These are phyloP conservation scores for Mastomys natalensis DNA, from an alignment of 2,113 vertebrate genomes.

Conservation along the genomic window DNA sequence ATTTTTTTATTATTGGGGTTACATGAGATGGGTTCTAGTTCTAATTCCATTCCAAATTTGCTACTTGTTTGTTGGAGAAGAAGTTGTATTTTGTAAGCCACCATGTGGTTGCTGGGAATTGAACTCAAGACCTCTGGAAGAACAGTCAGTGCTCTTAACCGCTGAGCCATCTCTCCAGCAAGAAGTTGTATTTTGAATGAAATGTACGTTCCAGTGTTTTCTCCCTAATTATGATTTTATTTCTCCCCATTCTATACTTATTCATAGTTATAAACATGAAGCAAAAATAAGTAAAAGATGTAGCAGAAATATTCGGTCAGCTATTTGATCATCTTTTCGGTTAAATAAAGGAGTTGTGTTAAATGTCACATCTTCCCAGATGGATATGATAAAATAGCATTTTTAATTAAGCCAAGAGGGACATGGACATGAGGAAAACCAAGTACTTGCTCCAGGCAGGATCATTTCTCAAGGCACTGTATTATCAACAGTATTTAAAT, in stretches of 20 bases:
- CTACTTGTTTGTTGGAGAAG: not conserved
- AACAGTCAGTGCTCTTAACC: too few species aligned
- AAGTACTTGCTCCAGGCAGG: slow-evolving; percentile 74
- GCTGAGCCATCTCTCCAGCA: too few species aligned
- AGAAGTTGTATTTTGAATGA: not conserved
- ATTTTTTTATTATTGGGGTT: not conserved
- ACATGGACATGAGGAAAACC: slow-evolving; percentile 63
- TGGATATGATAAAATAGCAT: slow-evolving; percentile 58
- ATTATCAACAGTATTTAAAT: slow-evolving; percentile 79
- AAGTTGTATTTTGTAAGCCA: not conserved
- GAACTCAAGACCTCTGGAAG: too few species aligned
- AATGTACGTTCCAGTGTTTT: not conserved
- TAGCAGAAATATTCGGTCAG: slow-evolving; percentile 55
- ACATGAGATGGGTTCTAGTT: not conserved
- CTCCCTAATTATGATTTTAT: slow-evolving; percentile 10
- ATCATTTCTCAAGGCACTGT: slow-evolving; percentile 76
- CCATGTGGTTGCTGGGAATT: too few species aligned
- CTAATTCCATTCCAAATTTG: not conserved
- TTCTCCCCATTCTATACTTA: slow-evolving; percentile 3
- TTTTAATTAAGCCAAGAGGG: slow-evolving; percentile 72
- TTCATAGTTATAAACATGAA: slow-evolving; percentile 13
- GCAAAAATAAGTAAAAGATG: slow-evolving; percentile 18
- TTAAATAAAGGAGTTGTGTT: slow-evolving; percentile 53
- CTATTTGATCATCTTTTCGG: slow-evolving; percentile 37
- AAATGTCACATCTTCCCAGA: slow-evolving; percentile 67